Conservation (phyloP, 2,113 vertebrate species). For the Psilopsiagon aurifrons region DNA sequence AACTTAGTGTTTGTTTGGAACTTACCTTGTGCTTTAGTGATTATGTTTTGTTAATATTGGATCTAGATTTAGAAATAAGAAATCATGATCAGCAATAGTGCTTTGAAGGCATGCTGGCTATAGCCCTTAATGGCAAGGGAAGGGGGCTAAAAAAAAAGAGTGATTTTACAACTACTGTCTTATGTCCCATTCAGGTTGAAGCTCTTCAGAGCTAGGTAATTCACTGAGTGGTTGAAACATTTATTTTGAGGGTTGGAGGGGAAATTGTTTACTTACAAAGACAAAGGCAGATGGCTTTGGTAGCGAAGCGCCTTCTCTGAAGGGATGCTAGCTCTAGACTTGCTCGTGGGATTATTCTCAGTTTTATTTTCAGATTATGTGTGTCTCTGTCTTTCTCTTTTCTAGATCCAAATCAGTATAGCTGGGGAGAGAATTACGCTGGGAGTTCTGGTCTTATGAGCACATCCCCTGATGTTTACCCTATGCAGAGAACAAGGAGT, state of each 20-base stretch:
- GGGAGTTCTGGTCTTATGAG: constrained; percentile 98
- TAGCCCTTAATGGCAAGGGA: not conserved
- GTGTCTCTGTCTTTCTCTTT: constrained; percentile 42
- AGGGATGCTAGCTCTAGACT: constrained; percentile 2
- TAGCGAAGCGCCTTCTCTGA: not conserved
- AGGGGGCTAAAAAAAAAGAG: not conserved
- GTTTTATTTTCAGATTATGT: constrained; percentile 59
- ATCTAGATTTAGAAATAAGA: not conserved
- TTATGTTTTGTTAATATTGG: not conserved
- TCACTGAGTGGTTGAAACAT: not conserved
- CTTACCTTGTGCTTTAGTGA: not conserved
- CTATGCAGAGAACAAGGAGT: constrained; percentile 89
- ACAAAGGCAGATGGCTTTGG: not conserved
- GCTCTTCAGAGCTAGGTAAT: not conserved
- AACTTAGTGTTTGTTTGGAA: not conserved
- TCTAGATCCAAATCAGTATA: constrained; percentile 96
- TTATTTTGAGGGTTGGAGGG: not conserved
- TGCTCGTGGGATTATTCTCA: not conserved
- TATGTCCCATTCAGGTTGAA: not conserved
- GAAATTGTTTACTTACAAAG: not conserved
- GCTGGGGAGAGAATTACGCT: constrained; percentile 98
- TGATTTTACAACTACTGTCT: not conserved
- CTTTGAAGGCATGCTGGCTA: not conserved
- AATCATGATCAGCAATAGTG: not conserved
- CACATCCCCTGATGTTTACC: constrained; percentile 89